Evolutionary conservation across 1,140 invertebrate genomes (phyloP).

Genomic region (Eurosta solidaginis): DNA sequence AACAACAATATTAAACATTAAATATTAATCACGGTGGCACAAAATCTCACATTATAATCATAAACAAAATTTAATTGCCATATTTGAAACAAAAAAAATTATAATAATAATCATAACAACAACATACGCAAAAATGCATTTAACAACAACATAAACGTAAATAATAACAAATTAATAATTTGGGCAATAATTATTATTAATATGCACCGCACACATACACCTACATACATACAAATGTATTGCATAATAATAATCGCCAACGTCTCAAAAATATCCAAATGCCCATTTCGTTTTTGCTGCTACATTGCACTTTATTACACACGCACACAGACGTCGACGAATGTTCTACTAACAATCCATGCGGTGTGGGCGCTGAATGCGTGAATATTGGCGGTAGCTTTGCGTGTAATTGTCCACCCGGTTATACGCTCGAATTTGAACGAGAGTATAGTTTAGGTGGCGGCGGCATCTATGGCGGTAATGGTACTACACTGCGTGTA

Average conservation of each 20-base stretch:
- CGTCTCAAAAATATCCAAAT: too few relatives aligned
- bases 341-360: slow-evolving; percentile 77
- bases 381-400: slow-evolving; percentile 76
- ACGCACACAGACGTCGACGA: slow-evolving; percentile 77
- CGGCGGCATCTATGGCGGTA: slow-evolving; percentile 33
- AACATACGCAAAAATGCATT: neutral
- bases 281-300: neutral
- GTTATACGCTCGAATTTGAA: slow-evolving; percentile 61
- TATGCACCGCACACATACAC: neutral
- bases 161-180: neutral
- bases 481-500: slow-evolving; percentile 32
- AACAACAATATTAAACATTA: neutral
- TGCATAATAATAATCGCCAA: too few relatives aligned
- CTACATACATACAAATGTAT: too few relatives aligned
- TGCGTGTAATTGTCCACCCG: slow-evolving; percentile 75
- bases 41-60: neutral
- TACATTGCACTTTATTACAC: neutral
- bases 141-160: slow-evolving; percentile 2
- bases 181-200: neutral
- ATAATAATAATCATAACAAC: neutral
- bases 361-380: slow-evolving; percentile 73
- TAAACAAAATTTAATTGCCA: neutral
- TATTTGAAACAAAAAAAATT: neutral
- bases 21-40: neutral
- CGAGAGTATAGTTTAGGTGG: slow-evolving; percentile 6